Evolutionary conservation across 2,797 vertebrate genomes (phyloP), one percentile per base, ranked within the genome.

Genomic region (Lycodopsis pacificus): DNA sequence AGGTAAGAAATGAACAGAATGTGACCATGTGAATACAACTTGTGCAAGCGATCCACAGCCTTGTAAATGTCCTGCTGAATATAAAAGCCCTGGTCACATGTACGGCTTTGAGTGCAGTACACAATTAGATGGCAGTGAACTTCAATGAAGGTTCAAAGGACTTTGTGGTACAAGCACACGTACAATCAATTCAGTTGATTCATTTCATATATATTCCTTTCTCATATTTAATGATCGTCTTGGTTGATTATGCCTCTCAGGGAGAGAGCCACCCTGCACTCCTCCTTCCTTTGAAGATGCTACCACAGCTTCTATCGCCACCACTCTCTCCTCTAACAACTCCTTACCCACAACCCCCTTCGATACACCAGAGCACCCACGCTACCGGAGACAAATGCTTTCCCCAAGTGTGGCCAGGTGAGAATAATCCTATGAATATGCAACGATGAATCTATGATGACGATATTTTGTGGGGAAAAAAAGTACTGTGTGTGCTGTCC

Each of bases 211-310:
- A 19, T 74, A 67, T 78, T 65, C 3, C 56, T 67, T 5, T 63
- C 14, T 38, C 32, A 10, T 56, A 36, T 36, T 51, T 65, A 36
- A 46, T 46, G 1, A 49, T 67, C 4, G 7, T 10, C 84, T 46
- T 53, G 19, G 40, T 13, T 68, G n/a, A 34, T 56, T 20, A 4
- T 80, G 1, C 20, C 30, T 25, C 32, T 81, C 82, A 97, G 97
- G 95, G 89, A 91, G 92, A 95, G 32, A 94, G 53, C 95, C 96
- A 0, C 97, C 97, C 61, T 97, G 97, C 92, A 98, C 97, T 0
- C 97, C 97, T 14, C 97, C 98, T 0, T 98, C 97, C 40, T 98
- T 99, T 58, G 98, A 99, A 91, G 98, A 99, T 87, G 98, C 98
- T 1, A 99, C 98, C 68, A 99, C 98, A 0, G 97, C 96, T 6